Conservation (phyloP, 2,797 vertebrate genomes). For the Pseudochirops corinnae region DNA sequence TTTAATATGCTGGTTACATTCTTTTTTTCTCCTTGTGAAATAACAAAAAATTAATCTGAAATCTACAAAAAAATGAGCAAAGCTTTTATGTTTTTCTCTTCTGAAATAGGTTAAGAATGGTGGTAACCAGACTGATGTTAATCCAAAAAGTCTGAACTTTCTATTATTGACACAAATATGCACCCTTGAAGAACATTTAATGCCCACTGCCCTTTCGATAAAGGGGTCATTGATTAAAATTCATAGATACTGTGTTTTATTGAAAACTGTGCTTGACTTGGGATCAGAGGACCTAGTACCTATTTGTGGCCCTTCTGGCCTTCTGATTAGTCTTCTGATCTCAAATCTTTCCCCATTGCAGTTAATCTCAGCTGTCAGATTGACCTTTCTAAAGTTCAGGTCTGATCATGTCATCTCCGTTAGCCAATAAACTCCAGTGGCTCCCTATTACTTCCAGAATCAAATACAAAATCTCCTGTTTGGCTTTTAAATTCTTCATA, state of each 20-base stretch:
- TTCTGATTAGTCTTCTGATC: neutral
- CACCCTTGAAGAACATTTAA: neutral
- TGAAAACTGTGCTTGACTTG: neutral
- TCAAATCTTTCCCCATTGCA: neutral
- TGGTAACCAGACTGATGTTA: neutral
- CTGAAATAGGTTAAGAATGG: neutral
- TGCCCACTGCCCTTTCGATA: conserved; percentile 23
- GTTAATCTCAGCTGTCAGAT: neutral
- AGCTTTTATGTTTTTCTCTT: neutral
- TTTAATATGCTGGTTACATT: neutral
- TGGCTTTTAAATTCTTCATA: neutral
- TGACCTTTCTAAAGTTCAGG: neutral
- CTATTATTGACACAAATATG: neutral
- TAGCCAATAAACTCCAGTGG: neutral
- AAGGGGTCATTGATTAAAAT: conserved; percentile 4
- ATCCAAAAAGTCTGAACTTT: neutral
- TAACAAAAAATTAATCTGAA: neutral
- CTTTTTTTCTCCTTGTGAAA: neutral
- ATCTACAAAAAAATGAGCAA: neutral
- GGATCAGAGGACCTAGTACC: neutral
- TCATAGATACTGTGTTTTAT: neutral
- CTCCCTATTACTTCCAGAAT: neutral
- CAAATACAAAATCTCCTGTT: neutral
- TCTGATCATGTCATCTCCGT: neutral
- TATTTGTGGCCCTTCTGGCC: neutral